phyloP scores from a whole-genome alignment of 2,888 invertebrate species.

The Chironomus tentans region DNA sequence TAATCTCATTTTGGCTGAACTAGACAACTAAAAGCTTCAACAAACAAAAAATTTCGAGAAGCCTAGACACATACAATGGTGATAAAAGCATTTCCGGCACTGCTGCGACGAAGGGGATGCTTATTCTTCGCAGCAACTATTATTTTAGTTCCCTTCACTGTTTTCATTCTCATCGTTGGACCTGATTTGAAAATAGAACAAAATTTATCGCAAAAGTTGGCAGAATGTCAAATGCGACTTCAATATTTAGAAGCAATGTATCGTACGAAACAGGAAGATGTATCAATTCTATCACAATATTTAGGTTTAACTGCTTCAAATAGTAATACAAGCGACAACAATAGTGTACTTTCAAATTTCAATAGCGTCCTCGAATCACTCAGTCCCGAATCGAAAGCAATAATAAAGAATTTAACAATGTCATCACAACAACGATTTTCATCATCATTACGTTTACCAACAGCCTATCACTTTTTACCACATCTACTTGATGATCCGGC shows the following conservation, averaged over 20 bases:
- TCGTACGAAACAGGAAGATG: conserved; percentile 64
- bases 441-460: conserved; percentile 56
- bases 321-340: conserved; percentile 28
- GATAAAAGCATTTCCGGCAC: conserved; percentile 31
- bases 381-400: conserved; percentile 42
- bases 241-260: conserved; percentile 73
- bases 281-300: conserved; percentile 58
- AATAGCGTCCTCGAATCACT: conserved; percentile 36
- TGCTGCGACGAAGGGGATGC: conserved; percentile 49
- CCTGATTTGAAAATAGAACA: conserved; percentile 57
- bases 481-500: conserved; percentile 71
- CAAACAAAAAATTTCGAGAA: not conserved
- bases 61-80: not conserved
- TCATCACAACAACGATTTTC: conserved; percentile 44
- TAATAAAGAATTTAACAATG: conserved; percentile 41
- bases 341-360: conserved; percentile 7
- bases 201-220: conserved; percentile 57
- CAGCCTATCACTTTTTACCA: conserved; percentile 77
- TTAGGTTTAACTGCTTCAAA: conserved; percentile 44
- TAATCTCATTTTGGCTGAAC: not conserved
- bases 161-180: conserved; percentile 45
- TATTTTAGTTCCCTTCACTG: conserved; percentile 49
- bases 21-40: not conserved
- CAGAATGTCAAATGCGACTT: conserved; percentile 66
- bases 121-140: conserved; percentile 47